These are phyloP conservation scores for Gortyna flavago DNA, from an alignment of 2,888 invertebrate genomes.

Conservation along the genomic window DNA sequence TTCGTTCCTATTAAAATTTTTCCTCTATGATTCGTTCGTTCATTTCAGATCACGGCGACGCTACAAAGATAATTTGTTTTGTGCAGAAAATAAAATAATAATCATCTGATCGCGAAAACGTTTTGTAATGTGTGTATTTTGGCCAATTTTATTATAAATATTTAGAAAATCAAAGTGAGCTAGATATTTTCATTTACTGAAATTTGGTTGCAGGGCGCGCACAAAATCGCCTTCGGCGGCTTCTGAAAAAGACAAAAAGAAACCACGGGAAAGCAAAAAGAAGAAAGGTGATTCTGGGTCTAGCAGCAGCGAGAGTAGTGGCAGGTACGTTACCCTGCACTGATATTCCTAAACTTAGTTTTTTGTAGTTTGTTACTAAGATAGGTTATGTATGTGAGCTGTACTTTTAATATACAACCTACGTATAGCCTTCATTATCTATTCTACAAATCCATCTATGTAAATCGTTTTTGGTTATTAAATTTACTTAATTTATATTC, in stretches of 20 bases:
- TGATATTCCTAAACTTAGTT: not conserved
- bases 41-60: slow-evolving; percentile 48
- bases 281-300: slow-evolving; percentile 93
- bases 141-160: not conserved
- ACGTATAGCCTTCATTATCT: not conserved
- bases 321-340: slow-evolving; percentile 84
- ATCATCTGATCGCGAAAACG: not conserved
- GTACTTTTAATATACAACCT: not conserved
- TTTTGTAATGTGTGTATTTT: slow-evolving; percentile 48
- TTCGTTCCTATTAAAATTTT: no score
- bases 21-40: slow-evolving; percentile 37
- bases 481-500: no score
- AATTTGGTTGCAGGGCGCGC: slow-evolving; percentile 91
- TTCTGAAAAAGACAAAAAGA: slow-evolving; percentile 93
- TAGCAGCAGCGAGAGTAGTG: slow-evolving; percentile 95
- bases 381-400: slow-evolving; percentile 42
- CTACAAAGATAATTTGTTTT: slow-evolving; percentile 34
- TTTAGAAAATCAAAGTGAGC: slow-evolving; percentile 1
- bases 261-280: slow-evolving; percentile 90
- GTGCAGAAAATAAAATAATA: slow-evolving; percentile 8
- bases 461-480: not conserved
- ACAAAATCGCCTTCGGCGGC: slow-evolving; percentile 93
- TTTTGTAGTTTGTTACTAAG: not conserved
- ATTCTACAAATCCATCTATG: not conserved
- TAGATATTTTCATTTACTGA: slow-evolving; percentile 3